phyloP scores from a whole-genome alignment of 2,797 vertebrate genomes.

The Megalops cyprinoides region DNA sequence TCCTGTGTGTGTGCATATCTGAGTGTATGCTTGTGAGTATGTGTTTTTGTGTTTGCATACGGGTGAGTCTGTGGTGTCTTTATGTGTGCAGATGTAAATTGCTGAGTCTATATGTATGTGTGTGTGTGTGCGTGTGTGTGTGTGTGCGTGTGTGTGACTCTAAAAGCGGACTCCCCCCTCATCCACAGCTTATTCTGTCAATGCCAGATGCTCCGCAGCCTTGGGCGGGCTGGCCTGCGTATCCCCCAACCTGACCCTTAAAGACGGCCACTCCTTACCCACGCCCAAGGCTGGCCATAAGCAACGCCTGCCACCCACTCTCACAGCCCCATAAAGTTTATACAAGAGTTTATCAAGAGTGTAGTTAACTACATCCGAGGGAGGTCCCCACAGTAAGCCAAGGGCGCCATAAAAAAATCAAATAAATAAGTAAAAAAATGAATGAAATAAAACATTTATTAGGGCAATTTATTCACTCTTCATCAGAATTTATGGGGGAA shows the following conservation, averaged over 20 bases:
- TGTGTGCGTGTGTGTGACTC: constrained; percentile 78
- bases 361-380: constrained; percentile 64
- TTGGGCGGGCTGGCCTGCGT: constrained; percentile 77
- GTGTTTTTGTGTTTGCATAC: too few species aligned
- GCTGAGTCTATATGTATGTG: not conserved
- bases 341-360: constrained; percentile 70
- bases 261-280: constrained; percentile 74
- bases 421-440: constrained; percentile 51
- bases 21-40: not conserved
- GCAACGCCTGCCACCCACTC: constrained; percentile 51
- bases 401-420: constrained; percentile 59
- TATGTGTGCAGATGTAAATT: too few species aligned
- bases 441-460: constrained; percentile 59
- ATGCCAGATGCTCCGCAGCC: constrained; percentile 87
- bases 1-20: not conserved
- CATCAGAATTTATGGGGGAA: constrained; percentile 48
- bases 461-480: constrained; percentile 45
- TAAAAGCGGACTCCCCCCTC: constrained; percentile 73
- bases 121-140: too few species aligned
- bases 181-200: constrained; percentile 79
- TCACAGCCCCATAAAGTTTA: constrained; percentile 71
- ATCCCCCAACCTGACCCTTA: constrained; percentile 77
- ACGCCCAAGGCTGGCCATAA: constrained; percentile 81
- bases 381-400: constrained; percentile 62
- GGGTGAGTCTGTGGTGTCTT: too few species aligned